phyloP scores from a whole-genome alignment of 2,888 invertebrate species.

The Patella pellucida region DNA sequence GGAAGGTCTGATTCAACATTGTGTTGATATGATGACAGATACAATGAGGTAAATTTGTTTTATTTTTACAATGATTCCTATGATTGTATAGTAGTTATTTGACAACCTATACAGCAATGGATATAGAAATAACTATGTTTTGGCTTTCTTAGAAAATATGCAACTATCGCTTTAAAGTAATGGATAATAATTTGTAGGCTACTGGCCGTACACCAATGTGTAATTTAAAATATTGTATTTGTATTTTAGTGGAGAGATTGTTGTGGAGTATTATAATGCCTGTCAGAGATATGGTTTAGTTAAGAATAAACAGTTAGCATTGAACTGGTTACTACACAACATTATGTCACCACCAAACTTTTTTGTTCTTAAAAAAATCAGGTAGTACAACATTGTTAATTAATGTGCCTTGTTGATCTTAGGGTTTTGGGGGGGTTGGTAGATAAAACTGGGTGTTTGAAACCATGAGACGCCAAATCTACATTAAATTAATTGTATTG shows the following conservation, averaged over 20 bases:
- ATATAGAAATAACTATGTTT: no score
- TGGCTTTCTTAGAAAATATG: no score
- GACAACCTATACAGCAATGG: no score
- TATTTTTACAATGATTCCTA: no score
- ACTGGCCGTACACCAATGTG: no score
- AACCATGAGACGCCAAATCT: neutral
- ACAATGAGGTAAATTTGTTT: conserved; percentile 76
- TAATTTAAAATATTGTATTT: no score
- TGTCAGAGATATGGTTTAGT: conserved; percentile 80
- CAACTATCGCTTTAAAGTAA: no score
- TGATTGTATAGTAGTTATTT: no score
- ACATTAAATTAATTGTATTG: neutral
- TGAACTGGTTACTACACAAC: conserved; percentile 81
- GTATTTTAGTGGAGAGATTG: conserved; percentile 74
- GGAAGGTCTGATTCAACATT: conserved; percentile 82
- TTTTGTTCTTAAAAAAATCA: conserved; percentile 76
- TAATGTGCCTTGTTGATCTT: no score
- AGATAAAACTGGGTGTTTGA: no score
- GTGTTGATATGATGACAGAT: conserved; percentile 81
- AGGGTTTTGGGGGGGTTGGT: no score
- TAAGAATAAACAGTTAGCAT: conserved; percentile 74
- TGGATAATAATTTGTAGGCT: no score
- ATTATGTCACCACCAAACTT: conserved; percentile 76
- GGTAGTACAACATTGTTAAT: conserved; percentile 46
- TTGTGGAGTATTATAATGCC: conserved; percentile 79